These are phyloP conservation scores for Pontoporia blainvillei DNA, from an alignment of 2,113 vertebrate species.

Conservation along the genomic window DNA sequence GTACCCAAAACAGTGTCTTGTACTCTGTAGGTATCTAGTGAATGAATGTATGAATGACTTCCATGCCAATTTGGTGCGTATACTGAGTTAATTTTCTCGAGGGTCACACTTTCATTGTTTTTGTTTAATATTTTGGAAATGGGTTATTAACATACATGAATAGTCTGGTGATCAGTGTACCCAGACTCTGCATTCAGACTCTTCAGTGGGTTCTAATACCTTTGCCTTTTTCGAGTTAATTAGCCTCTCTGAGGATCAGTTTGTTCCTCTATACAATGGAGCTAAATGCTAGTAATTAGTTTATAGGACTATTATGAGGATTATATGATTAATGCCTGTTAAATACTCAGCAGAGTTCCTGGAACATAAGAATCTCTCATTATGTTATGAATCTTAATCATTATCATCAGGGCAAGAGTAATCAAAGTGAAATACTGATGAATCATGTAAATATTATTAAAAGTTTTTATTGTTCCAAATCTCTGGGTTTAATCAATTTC, in stretches of 20 bases:
- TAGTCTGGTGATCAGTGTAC: neutral
- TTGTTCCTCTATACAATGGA: conserved; percentile 28
- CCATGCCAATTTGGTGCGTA: neutral
- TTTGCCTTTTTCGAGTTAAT: neutral
- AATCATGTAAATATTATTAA: neutral
- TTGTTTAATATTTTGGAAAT: neutral
- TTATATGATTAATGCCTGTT: neutral
- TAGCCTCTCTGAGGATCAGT: conserved; percentile 16
- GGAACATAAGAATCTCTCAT: neutral
- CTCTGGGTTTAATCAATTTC: neutral
- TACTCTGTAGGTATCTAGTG: neutral
- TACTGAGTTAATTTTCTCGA: neutral
- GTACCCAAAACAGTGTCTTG: neutral
- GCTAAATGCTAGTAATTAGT: neutral
- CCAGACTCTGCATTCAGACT: neutral
- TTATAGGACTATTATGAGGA: neutral
- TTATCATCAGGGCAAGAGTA: neutral
- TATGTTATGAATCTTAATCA: neutral
- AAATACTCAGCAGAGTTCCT: neutral
- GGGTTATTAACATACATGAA: neutral
- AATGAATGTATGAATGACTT: neutral
- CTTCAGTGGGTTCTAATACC: neutral
- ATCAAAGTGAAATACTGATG: conserved; percentile 17
- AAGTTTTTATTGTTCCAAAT: neutral
- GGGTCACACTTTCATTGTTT: neutral